phyloP scores from a whole-genome alignment of 1,140 invertebrate genomes.

The Drosophila equinoxialis region DNA sequence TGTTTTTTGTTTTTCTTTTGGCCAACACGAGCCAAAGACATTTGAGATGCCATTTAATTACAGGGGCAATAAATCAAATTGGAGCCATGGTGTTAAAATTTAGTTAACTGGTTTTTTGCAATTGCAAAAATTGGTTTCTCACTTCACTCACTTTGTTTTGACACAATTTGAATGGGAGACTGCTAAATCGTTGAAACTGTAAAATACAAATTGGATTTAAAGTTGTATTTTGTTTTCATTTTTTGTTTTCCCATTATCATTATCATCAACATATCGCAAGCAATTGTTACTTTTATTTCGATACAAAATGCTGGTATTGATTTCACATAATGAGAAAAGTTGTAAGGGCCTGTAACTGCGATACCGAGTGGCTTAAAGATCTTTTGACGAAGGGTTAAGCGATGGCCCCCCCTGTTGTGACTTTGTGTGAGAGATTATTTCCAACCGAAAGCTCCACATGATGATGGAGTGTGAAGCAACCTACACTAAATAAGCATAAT shows the following conservation, averaged over 20 bases:
- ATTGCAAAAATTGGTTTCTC: slow-evolving; percentile 31
- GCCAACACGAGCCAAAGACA: slow-evolving; percentile 55
- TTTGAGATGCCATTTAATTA: slow-evolving; percentile 55
- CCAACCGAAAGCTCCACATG: slow-evolving; percentile 6
- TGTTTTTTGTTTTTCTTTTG: slow-evolving; percentile 9
- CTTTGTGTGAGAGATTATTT: slow-evolving; percentile 25
- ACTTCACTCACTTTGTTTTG: slow-evolving; percentile 10
- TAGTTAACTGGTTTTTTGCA: slow-evolving; percentile 32
- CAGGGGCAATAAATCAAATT: slow-evolving; percentile 58
- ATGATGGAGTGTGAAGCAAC: slow-evolving; percentile 12
- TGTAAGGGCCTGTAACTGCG: slow-evolving; percentile 38
- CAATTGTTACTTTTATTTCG: slow-evolving; percentile 23
- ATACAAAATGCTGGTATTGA: slow-evolving; percentile 69
- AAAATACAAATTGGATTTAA: slow-evolving; percentile 18
- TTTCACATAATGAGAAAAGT: slow-evolving; percentile 62
- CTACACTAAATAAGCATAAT: slow-evolving; percentile 3
- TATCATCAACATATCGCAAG: slow-evolving; percentile 18
- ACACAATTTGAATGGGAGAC: slow-evolving; percentile 35
- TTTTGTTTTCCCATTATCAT: slow-evolving; percentile 24
- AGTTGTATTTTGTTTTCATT: background rate
- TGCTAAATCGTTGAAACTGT: slow-evolving; percentile 19
- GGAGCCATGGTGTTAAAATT: slow-evolving; percentile 19
- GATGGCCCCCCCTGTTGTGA: slow-evolving; percentile 30
- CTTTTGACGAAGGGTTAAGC: slow-evolving; percentile 52
- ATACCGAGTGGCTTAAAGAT: slow-evolving; percentile 43